A percentile compares a stretch with the other conserved stretches of the same genome.
These are phyloP conservation scores for Hydropotes inermis DNA, from an alignment of 2,113 vertebrate genomes.

Conservation along the genomic window DNA sequence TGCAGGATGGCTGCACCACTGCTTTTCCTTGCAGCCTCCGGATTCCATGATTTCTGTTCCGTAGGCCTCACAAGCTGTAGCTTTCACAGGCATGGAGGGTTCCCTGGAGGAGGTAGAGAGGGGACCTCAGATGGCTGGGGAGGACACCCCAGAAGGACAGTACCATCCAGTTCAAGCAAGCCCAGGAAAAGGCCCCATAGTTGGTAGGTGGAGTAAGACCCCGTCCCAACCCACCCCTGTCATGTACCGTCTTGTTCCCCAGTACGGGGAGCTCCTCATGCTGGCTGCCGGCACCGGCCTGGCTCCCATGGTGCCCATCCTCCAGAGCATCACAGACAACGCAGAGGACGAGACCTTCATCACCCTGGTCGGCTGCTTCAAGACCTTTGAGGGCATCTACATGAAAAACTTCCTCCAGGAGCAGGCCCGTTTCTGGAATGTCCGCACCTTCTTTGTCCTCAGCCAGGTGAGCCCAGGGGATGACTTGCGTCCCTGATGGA, in stretches of 20 bases:
- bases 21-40: neutral
- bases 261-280: slow-evolving; percentile 86
- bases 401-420: slow-evolving; percentile 84
- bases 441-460: slow-evolving; percentile 83
- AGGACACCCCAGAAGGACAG: neutral
- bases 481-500: neutral
- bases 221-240: neutral
- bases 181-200: neutral
- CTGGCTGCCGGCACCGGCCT: slow-evolving; percentile 85
- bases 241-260: neutral
- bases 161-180: neutral
- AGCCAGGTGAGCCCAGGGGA: slow-evolving; percentile 80
- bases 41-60: neutral
- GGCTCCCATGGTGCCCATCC: slow-evolving; percentile 85
- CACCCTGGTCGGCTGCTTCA: slow-evolving; percentile 84
- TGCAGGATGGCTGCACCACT: neutral
- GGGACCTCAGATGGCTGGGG: too few relatives aligned
- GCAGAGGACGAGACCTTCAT: slow-evolving; percentile 87
- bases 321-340: slow-evolving; percentile 82
- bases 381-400: slow-evolving; percentile 83
- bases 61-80: neutral
- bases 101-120: neutral
- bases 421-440: slow-evolving; percentile 83
- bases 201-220: neutral
- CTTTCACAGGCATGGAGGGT: neutral